Conservation (phyloP, 2,888 invertebrate genomes). For the Cepaea hortensis region DNA sequence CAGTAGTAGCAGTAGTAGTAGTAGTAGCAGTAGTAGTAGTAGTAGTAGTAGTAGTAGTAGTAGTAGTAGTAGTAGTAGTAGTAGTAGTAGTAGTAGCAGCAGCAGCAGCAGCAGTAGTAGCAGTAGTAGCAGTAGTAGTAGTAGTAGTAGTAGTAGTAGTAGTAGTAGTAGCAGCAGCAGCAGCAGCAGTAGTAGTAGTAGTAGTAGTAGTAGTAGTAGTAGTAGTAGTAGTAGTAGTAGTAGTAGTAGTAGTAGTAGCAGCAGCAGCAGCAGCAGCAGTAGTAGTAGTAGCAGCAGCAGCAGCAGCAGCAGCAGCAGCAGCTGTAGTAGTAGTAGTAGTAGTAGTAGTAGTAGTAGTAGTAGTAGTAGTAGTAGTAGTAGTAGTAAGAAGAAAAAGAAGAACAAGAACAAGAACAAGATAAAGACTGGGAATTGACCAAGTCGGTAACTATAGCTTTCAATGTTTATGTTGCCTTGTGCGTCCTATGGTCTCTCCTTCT, state of each 20-base stretch:
- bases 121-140: not conserved
- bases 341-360: not conserved
- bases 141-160: not conserved
- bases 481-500: no score
- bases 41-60: not conserved
- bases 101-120: not conserved
- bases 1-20: constrained; percentile 15
- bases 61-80: not conserved
- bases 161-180: not conserved
- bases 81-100: not conserved
- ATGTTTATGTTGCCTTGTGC: not conserved
- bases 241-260: constrained; percentile 5
- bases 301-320: constrained; percentile 21
- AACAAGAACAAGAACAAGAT: not conserved
- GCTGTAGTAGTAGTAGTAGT: not conserved
- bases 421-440: not conserved
- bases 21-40: not conserved
- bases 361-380: constrained; percentile 8
- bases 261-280: constrained; percentile 5
- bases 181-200: not conserved
- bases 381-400: not conserved
- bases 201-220: not conserved
- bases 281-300: constrained; percentile 21
- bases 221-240: constrained; percentile 12
- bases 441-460: not conserved